Evolutionary conservation across 2,888 invertebrate genomes (phyloP), one percentile per base, ranked within the genome.

Genomic region (Branchipolynoe longqiensis): DNA sequence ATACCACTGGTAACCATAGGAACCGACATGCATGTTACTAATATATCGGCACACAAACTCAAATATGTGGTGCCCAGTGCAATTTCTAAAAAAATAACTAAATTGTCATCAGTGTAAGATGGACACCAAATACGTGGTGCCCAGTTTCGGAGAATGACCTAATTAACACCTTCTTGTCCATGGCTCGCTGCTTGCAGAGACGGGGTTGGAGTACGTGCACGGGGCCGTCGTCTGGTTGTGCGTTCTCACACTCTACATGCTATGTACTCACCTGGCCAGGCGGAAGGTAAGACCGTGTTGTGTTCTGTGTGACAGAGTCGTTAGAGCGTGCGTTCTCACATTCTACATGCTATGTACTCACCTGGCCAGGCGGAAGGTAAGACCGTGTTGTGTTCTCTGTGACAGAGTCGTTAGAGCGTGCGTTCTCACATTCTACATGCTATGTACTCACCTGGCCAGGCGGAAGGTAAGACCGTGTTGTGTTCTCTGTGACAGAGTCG

Each of bases 401-500:
- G n/a, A n/a, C n/a, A n/a, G n/a, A n/a, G 82, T 89, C 38, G 88
- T 88, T 33, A 89, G 89, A 88, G 84, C 89, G 73, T 89, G 88
- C 83, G 69, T 81, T 18, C 85, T 89, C 18, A 87, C 88, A 14
- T 31, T 87, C 54, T 89, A 88, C 82, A 85, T 88, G 86, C 40
- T 89, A 38, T 69, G 84, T 69, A 87, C 85, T 36, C 88, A 88
- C 40, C 82, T 89, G 41, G 85, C 86, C n/a, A 89, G 87, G 81
- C 28, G 85, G 64, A 86, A 87, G 87, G 89, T 87, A 56, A 59
- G 82, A 54, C 1, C 0, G n/a, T n/a, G n/a, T n/a, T n/a, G n/a
- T n/a, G n/a, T n/a, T n/a, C n/a, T n/a, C n/a, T n/a, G n/a, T n/a
- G n/a, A n/a, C n/a, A n/a, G n/a, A n/a, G 82, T 89, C 38, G 88